These are phyloP conservation scores for Archocentrus centrarchus DNA, from an alignment of 2,113 vertebrate species.

Conservation along the genomic window DNA sequence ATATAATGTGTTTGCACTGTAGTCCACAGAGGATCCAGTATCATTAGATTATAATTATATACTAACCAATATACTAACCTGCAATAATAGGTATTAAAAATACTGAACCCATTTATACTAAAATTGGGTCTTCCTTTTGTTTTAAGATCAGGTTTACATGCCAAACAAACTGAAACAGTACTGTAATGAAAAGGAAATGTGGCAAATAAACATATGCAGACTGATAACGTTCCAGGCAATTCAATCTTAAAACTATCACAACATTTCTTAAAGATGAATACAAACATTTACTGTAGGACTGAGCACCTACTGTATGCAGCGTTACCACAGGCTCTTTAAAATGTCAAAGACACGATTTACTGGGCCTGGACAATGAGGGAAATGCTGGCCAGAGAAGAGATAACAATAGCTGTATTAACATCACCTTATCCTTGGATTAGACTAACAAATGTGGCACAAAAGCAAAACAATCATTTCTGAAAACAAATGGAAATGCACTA, in stretches of 20 bases:
- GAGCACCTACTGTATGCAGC: neutral
- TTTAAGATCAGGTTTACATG: neutral
- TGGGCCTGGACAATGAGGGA: neutral
- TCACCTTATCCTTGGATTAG: constrained; percentile 23
- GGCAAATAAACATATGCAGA: neutral
- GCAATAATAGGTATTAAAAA: neutral
- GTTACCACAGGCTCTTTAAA: neutral
- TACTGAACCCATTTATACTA: neutral
- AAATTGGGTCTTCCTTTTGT: neutral
- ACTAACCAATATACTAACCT: neutral
- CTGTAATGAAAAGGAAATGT: neutral
- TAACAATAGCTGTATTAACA: constrained; percentile 28
- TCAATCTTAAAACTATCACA: neutral
- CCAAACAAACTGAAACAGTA: neutral
- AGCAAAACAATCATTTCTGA: constrained; percentile 11
- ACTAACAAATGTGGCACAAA: constrained; percentile 15
- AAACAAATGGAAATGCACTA: neutral
- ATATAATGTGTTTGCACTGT: neutral
- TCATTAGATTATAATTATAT: neutral
- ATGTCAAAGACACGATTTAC: neutral
- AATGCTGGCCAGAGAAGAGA: neutral
- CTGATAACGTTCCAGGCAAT: neutral
- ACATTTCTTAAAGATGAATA: neutral
- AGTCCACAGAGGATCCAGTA: neutral
- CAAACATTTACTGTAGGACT: neutral